phyloP scores from a whole-genome alignment of 53 echinoderm and acorn worm genomes.

The Crossaster papposus region DNA sequence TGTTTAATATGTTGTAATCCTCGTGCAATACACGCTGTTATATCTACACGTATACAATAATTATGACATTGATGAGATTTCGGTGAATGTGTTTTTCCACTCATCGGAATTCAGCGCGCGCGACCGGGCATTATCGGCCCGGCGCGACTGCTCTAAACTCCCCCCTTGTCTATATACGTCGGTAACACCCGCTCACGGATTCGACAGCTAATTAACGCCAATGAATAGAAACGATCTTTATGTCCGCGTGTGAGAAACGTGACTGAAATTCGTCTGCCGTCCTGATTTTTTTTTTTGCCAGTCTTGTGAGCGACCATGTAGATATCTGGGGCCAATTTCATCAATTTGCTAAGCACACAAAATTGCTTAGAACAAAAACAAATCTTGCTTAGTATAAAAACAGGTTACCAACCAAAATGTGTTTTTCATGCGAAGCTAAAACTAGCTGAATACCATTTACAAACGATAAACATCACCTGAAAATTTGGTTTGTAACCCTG shows the following conservation, averaged over 20 bases:
- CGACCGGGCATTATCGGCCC: background rate
- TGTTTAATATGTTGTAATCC: too few species aligned
- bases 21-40: background rate
- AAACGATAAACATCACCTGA: too few species aligned
- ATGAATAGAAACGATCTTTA: slow-evolving; percentile 4
- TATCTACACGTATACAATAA: too few species aligned
- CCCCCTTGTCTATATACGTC: background rate
- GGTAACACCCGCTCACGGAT: background rate
- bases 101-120: background rate
- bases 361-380: too few species aligned
- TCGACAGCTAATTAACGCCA: background rate
- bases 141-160: background rate
- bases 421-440: too few species aligned
- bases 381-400: too few species aligned
- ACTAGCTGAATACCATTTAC: too few species aligned
- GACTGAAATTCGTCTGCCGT: background rate
- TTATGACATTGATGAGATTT: background rate
- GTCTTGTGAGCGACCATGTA: background rate
- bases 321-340: too few species aligned
- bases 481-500: too few species aligned
- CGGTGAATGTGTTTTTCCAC: background rate
- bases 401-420: too few species aligned
- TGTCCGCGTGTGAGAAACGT: background rate
- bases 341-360: too few species aligned
- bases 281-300: background rate